Conservation (phyloP, 2,113 vertebrate genomes). For the Hyaena hyaena region DNA sequence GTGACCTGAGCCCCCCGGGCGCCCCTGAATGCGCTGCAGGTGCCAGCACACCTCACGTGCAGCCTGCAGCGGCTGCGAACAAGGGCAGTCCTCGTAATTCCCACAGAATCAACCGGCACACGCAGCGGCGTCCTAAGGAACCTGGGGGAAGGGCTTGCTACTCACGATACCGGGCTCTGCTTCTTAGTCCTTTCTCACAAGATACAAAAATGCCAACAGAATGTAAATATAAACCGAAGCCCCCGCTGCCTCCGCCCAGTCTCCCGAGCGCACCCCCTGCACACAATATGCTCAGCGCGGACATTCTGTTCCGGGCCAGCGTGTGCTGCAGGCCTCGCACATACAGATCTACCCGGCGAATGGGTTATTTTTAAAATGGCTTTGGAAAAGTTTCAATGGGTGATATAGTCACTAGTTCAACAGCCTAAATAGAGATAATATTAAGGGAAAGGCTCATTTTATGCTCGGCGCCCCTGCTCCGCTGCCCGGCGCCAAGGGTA, state of each 20-base stretch:
- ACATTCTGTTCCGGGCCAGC: not conserved
- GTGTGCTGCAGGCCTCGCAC: no score
- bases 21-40: not conserved
- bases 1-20: no score
- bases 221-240: no score
- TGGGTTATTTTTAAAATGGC: not conserved
- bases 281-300: no score
- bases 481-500: no score
- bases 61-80: no score
- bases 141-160: not conserved
- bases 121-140: not conserved
- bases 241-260: not conserved
- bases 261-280: no score
- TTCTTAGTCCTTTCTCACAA: not conserved
- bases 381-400: not conserved
- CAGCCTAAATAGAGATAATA: not conserved
- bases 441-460: not conserved
- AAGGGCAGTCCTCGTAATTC: not conserved
- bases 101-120: not conserved
- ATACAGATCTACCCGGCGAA: not conserved
- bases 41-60: not conserved
- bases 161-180: not conserved
- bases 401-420: not conserved
- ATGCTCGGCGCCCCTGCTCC: rapidly evolving
- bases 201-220: not conserved